Conservation (phyloP, 2,797 vertebrate genomes). For the Onychomys leucogaster region DNA sequence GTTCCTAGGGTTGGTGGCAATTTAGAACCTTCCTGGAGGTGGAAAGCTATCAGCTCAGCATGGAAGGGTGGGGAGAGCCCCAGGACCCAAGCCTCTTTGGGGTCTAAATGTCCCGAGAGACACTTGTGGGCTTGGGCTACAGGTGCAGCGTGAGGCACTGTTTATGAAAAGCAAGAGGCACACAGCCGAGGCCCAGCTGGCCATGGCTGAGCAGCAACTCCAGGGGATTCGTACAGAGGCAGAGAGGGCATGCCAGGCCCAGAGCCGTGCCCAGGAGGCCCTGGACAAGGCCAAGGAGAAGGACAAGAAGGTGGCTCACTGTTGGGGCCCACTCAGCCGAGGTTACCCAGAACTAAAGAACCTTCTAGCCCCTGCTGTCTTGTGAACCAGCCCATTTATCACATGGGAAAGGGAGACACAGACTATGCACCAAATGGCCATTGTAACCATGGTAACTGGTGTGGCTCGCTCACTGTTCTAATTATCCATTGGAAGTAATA, state of each 20-base stretch:
- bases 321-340: fast-evolving
- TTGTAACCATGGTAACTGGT: too few relatives aligned
- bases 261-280: constrained; percentile 92
- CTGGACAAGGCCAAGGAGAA: constrained; percentile 93
- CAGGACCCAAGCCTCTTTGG: neutral
- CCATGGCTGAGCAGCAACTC: constrained; percentile 91
- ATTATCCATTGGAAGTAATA: neutral
- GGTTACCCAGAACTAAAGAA: neutral
- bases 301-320: constrained; percentile 92
- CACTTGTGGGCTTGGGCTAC: neutral
- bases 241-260: constrained; percentile 91
- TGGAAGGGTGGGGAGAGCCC: neutral
- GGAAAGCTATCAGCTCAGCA: neutral
- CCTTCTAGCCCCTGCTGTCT: neutral
- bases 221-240: constrained; percentile 90
- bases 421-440: neutral
- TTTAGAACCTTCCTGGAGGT: neutral
- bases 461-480: fast-evolving
- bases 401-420: neutral
- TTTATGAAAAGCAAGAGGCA: constrained; percentile 98
- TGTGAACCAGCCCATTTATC: neutral
- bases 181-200: constrained; percentile 92
- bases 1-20: neutral
- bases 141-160: constrained; percentile 95
- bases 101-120: neutral